Base-by-base conservation (phyloP, 2,797 vertebrate genomes). In the Pseudochirops corinnae region DNA sequence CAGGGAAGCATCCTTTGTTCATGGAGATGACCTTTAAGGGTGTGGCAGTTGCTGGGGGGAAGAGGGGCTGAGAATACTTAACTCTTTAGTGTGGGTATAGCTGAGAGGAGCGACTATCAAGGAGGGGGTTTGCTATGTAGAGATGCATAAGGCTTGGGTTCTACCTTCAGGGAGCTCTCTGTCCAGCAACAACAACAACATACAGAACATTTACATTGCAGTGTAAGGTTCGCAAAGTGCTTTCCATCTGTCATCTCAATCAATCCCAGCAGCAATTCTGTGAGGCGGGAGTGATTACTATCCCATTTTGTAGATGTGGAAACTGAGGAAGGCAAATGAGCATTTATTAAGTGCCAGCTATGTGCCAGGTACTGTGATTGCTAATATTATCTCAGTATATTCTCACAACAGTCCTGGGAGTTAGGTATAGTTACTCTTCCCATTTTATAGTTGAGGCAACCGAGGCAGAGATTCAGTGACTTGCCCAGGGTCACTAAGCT, bases 151-250 rank as follows among this genome's bases (percentile, higher is more conserved):
- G 93, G 16, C 50, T 87, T 31, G 50, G 26, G 28, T 1, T 14
- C 93, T 31, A 82, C 60, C 92, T 56, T 90, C 90, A 24, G 91
- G 56, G 94, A 97, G 93, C 57, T 93, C 94, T 91, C 46, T 26
- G 91, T 67, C 82, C 46, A 92, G 93, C 55, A 94, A 91, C 55
- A 92, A 91, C 93, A 94, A 91, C 93, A 94, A 95, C 90, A 50
- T 93, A 93, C 97, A 93, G 94, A 95, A n/a, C 2, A 74, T 74
- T 39, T 39, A 21, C 3, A 39, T 39, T 21, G n/a, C n/a, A 39
- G 6, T 82, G 24, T 46, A 82, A 24, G n/a, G 18, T 7, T 10
- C 46, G n/a, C n/a, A 82, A 39, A 82, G 18, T 82, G 18, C 67
- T 21, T 82, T 82, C 1, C n/a, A 39, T 74, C 46, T 46, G 67